A percentile compares a stretch with the other conserved stretches of the same genome.
These are phyloP conservation scores for Silurus lanzhouensis DNA, from an alignment of 2,797 vertebrate genomes.

Conservation along the genomic window DNA sequence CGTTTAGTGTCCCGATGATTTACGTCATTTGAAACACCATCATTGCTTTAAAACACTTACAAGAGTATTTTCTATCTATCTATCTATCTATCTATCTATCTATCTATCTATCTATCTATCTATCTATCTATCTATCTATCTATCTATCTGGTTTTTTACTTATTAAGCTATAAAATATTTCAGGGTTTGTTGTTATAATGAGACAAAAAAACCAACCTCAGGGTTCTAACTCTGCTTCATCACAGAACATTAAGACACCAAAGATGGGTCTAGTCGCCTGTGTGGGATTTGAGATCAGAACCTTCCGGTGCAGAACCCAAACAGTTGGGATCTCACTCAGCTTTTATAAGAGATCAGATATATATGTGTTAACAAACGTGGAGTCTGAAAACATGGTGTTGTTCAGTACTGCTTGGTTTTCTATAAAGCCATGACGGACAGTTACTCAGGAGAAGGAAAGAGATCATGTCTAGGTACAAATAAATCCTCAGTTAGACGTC, in stretches of 20 bases:
- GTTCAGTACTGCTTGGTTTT: neutral
- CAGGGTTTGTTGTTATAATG: no score
- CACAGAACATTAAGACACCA: neutral
- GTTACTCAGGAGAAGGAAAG: neutral
- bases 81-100: no score
- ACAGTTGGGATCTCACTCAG: neutral
- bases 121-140: no score
- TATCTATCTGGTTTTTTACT: no score
- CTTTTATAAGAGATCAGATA: neutral
- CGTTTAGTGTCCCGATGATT: no score
- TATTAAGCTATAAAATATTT: neutral
- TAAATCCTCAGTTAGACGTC: neutral
- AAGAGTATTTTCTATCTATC: no score
- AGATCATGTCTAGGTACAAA: neutral
- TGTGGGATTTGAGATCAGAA: neutral
- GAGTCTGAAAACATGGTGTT: neutral
- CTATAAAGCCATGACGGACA: neutral
- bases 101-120: no score
- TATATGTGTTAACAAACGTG: no score
- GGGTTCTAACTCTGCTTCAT: neutral
- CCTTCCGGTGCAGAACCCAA: neutral
- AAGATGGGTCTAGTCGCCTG: neutral
- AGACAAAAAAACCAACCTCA: neutral
- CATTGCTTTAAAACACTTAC: no score
- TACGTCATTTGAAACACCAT: no score